Base-by-base conservation (phyloP, 1,140 invertebrate genomes). In the Drosophila pruinosa region DNA sequence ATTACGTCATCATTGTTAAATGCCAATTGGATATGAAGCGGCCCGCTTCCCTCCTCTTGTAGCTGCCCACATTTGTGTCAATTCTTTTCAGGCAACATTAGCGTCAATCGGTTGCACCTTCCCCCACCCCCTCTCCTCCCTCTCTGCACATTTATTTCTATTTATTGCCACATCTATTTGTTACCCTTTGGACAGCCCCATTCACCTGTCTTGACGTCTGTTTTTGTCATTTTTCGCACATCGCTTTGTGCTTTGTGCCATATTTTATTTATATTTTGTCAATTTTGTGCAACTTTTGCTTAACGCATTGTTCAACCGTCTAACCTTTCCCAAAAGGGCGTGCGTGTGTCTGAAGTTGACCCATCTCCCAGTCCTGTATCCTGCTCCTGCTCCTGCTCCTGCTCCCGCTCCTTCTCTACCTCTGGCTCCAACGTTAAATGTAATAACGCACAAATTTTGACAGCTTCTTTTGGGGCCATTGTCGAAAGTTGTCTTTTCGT, bases 1-100 rank as follows among this genome's bases (percentile, higher is more conserved):
- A 88, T 88, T 88, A 88, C 78, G 83, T 88, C 82, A 88, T 88
- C 83, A 88, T 88, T 88, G 82, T 88, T 63, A 89, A 78, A 78
- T 78, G 82, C 56, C 82, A 88, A 89, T 88, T 82, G 82, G 38
- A 68, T 68, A 36, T 62, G 67, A 78, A 69, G 41, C 58, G 39
- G 58, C 50, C 38, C 63, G 62, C 63, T 28, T 17, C 56, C 50
- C 43, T 47, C n/a, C n/a, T 38, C 24, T 58, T 21, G 3, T 8
- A 3, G 1, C 39, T 5, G 14, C 39, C 36, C 52, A 63, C 53
- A 58, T 22, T 71, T 74, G 57, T 88, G 82, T 88, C 82, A 81
- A 86, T 86, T 88, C 82, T 85, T 83, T 79, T 76, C 76, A 56
- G 65, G 59, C 70, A 62, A 81, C 69, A 85, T 85, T 85, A 85